Base-by-base conservation (phyloP, 2,797 vertebrate genomes). In the Enteromius fasciolatus region DNA sequence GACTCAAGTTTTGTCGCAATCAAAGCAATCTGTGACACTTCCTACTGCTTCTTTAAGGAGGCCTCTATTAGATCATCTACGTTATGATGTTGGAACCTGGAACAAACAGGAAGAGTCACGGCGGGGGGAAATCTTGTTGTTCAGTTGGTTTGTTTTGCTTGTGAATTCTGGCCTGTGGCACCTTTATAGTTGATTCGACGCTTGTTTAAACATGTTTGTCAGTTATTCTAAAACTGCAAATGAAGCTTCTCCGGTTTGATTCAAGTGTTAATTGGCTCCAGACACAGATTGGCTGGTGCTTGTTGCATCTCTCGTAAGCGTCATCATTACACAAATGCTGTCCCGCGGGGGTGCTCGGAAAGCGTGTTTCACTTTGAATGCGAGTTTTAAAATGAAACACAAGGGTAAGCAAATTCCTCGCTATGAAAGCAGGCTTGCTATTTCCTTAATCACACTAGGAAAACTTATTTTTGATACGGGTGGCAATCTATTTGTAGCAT, bases 211-310 rank as follows among this genome's bases (percentile, higher is more conserved):
- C 78, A 85, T 83, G 84, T 86, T 86, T 84, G 83, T 87, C 76
- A 77, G 68, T 77, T 87, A 69, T 89, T 91, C 83, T 77, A 54
- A 89, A 91, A 84, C 84, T 80, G 85, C 84, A 91, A 91, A 92
- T 91, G 81, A 93, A 89, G 77, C 83, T 33, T 10, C 81, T 28
- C 77, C 44, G 73, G 75, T 83, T 87, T 87, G 86, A 86, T 84
- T 84, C 76, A 90, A 82, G 89, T 89, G 89, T 87, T 90, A 89
- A 90, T 90, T 91, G 85, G 86, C 80, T 86, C 78, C 81, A 89
- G 83, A 83, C 83, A 61, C 78, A 70, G 84, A 84, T 75, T 87
- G 73, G 76, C 83, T 84, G 50, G 1, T 25, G 41, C 64, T 66
- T 68, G 76, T 63, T 78, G 31, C 68, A 70, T 81, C 83, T 61